These are phyloP conservation scores for Platycercus adscitus DNA, from an alignment of 2,113 vertebrate genomes.

Conservation along the genomic window DNA sequence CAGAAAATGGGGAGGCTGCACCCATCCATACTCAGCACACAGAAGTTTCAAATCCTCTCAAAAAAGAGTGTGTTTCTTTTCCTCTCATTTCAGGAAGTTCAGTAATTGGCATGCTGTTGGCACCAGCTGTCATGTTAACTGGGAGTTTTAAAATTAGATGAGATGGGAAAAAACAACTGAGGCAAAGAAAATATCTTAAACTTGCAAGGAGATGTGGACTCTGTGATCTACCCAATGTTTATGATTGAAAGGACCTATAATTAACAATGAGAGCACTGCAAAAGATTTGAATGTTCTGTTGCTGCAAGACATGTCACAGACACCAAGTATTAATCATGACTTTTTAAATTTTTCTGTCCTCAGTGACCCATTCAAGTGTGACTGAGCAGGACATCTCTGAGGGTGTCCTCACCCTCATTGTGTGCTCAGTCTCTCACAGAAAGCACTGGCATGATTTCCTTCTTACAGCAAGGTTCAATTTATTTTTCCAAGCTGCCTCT, in stretches of 20 bases:
- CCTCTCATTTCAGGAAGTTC: background rate
- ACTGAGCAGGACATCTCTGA: background rate
- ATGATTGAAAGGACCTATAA: constrained; percentile 2
- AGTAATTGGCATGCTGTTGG: background rate
- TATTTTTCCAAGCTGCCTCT: background rate
- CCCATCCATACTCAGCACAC: background rate
- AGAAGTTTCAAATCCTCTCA: background rate
- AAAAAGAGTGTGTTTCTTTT: background rate
- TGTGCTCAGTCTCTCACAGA: background rate
- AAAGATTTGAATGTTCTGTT: constrained; percentile 24
- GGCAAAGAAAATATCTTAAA: background rate
- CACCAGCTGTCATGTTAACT: background rate
- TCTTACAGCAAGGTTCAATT: constrained; percentile 10
- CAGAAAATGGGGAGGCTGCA: background rate
- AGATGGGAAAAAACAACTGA: background rate
- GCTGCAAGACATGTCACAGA: background rate
- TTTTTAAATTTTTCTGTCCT: constrained; percentile 4
- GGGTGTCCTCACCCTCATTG: background rate
- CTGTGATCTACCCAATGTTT: background rate
- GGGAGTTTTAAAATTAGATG: constrained; percentile 5
- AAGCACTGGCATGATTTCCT: background rate
- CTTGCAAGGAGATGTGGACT: background rate
- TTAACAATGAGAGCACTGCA: constrained; percentile 4
- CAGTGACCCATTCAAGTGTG: background rate
- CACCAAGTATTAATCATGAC: background rate